Conservation (phyloP, 2,888 invertebrate genomes). For the Ischnus inquisitorius region DNA sequence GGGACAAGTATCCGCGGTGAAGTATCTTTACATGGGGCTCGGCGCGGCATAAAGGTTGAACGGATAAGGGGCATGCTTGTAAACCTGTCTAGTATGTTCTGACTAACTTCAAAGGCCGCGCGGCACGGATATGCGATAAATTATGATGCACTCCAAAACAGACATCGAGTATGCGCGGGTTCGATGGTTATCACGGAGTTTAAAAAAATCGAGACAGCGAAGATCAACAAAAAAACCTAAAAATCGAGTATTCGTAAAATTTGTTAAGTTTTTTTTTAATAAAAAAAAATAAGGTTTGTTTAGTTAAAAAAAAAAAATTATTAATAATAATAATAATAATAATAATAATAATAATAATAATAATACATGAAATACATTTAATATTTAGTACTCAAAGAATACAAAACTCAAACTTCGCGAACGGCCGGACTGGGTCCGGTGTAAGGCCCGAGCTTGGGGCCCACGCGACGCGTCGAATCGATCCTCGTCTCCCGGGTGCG, state of each 20-base stretch:
- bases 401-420: too few relatives aligned
- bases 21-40: slow-evolving; percentile 1
- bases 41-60: neutral
- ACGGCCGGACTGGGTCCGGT: too few relatives aligned
- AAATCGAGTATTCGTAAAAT: neutral
- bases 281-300: too few relatives aligned
- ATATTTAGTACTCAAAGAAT: too few relatives aligned
- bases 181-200: neutral
- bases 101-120: neutral
- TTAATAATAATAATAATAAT: too few relatives aligned
- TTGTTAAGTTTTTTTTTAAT: too few relatives aligned
- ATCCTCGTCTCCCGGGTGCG: neutral
- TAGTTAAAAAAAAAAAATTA: too few relatives aligned
- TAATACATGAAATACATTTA: too few relatives aligned
- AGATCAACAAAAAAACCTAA: neutral
- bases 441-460: too few relatives aligned
- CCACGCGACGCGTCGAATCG: too few relatives aligned
- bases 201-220: neutral
- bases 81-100: neutral
- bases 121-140: neutral
- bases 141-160: neutral
- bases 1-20: slow-evolving; percentile 9
- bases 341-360: too few relatives aligned
- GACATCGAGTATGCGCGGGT: neutral
- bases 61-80: neutral